These are phyloP conservation scores for Bombus waltoni DNA, from an alignment of 1,140 invertebrate genomes.

Conservation along the genomic window DNA sequence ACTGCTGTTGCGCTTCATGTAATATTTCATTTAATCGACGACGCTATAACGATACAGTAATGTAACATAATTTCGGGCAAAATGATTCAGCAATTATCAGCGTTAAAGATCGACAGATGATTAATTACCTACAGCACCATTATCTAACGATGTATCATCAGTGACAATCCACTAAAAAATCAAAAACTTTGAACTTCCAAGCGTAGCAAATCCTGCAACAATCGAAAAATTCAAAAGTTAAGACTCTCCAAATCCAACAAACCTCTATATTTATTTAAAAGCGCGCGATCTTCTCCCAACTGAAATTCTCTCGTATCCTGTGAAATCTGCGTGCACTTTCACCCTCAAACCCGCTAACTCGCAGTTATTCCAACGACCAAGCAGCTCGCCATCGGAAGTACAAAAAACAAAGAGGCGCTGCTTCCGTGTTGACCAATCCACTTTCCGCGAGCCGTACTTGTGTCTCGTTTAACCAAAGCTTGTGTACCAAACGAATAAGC, in stretches of 20 bases:
- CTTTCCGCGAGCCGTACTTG: background rate
- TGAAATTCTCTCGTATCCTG: background rate
- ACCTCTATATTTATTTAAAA: background rate
- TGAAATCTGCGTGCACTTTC: background rate
- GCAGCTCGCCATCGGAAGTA: background rate
- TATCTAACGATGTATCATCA: no score
- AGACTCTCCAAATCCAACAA: background rate
- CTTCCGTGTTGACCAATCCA: background rate
- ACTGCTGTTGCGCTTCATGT: background rate
- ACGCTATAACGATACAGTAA: background rate
- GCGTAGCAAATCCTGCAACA: no score
- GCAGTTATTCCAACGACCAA: background rate
- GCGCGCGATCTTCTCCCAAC: background rate
- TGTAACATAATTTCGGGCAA: background rate
- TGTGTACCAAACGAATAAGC: constrained; percentile 29
- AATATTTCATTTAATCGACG: background rate
- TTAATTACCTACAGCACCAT: background rate
- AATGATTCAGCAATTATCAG: no score
- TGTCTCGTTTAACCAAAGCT: constrained; percentile 12
- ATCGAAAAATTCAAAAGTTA: no score
- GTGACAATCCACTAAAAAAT: no score
- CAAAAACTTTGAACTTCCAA: no score
- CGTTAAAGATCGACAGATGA: background rate
- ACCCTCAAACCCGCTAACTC: background rate
- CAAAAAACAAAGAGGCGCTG: background rate